Evolutionary conservation across 2,113 vertebrate genomes (phyloP).

Genomic region (Oreochromis aureus): DNA sequence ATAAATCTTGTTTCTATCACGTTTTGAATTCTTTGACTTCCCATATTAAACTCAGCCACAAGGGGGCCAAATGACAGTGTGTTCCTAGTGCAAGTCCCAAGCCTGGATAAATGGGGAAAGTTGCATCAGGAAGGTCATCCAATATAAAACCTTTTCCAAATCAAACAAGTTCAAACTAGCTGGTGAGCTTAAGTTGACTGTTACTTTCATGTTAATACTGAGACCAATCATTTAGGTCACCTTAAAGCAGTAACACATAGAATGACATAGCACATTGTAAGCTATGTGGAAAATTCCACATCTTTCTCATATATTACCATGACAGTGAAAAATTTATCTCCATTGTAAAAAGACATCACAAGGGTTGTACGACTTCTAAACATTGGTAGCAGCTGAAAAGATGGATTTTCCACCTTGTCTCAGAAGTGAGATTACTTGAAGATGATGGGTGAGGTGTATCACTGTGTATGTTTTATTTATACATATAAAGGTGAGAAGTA

Average conservation of each 20-base stretch:
- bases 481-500: neutral
- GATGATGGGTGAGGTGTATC: neutral
- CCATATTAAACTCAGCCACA: neutral
- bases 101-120: neutral
- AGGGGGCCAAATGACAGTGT: rapidly evolving
- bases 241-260: neutral
- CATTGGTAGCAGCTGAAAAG: neutral
- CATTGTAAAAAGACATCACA: neutral
- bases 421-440: neutral
- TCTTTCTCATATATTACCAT: neutral
- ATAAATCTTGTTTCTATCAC: neutral
- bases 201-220: neutral
- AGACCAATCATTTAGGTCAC: neutral
- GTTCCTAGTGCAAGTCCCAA: neutral
- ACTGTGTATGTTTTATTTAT: neutral
- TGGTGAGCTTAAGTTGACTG: neutral
- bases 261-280: neutral
- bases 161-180: neutral
- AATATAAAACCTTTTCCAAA: neutral
- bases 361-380: neutral
- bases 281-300: neutral
- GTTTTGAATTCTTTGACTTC: rapidly evolving
- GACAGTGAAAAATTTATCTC: neutral
- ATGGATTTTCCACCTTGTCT: neutral
- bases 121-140: neutral